phyloP scores from a whole-genome alignment of 1,140 invertebrate genomes.

The Bombus affinis region DNA sequence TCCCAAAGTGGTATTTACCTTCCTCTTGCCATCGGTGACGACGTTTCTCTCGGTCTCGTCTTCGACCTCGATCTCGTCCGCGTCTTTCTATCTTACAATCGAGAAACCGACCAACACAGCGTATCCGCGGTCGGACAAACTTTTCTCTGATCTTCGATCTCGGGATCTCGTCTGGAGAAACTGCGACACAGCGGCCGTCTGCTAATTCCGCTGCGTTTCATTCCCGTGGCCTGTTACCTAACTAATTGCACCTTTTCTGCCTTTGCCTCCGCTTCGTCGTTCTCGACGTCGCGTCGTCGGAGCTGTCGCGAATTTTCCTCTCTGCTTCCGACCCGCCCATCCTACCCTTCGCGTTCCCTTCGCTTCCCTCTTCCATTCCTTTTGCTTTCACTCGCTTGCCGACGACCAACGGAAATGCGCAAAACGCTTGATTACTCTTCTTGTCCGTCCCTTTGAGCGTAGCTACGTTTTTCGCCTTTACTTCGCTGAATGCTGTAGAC shows the following conservation, averaged over 20 bases:
- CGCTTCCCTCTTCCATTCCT: background rate
- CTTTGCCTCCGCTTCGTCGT: background rate
- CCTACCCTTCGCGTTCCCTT: background rate
- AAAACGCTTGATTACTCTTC: conserved; percentile 51
- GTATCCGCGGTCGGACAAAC: background rate
- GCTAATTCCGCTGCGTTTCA: conserved; percentile 32
- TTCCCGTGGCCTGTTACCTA: conserved; percentile 37
- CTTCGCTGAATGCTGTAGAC: background rate
- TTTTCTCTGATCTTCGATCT: background rate
- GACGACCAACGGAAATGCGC: conserved; percentile 1
- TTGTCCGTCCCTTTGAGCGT: background rate
- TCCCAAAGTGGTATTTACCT: background rate
- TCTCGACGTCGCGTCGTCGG: too few relatives aligned
- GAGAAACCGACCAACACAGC: background rate
- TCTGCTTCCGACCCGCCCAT: background rate
- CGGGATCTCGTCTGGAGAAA: background rate
- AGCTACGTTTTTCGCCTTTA: background rate
- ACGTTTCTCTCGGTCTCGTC: background rate
- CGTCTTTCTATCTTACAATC: background rate
- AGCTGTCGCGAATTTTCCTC: background rate
- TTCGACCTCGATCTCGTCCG: background rate
- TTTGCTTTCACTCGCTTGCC: conserved; percentile 18
- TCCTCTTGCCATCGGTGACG: background rate
- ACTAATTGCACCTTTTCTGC: conserved; percentile 48
- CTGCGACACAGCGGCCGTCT: background rate